phyloP scores from a whole-genome alignment of 1,140 invertebrate genomes.

The Philotrypesis tridentata region DNA sequence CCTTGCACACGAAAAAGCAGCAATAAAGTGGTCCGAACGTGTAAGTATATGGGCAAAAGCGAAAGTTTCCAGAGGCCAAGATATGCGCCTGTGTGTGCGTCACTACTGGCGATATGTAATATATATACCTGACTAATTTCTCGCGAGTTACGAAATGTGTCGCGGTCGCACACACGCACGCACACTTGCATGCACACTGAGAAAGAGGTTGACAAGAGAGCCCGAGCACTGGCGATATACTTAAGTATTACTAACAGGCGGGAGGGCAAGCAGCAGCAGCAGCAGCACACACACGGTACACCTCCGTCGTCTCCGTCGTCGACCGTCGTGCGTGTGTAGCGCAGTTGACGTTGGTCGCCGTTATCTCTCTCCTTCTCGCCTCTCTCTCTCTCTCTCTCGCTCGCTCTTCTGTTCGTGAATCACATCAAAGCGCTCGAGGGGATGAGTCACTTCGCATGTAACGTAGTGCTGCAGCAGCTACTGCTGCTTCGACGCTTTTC shows the following conservation, averaged over 20 bases:
- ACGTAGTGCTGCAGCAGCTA: neutral
- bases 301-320: neutral
- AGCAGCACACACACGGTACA: conserved; percentile 11
- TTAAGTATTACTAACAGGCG: no score
- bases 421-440: conserved; percentile 28
- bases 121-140: conserved; percentile 40
- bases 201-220: neutral
- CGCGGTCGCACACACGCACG: neutral
- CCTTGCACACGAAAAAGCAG: neutral
- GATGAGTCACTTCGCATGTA: conserved; percentile 24
- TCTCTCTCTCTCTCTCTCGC: neutral
- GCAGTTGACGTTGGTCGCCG: neutral
- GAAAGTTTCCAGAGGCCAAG: conserved; percentile 19
- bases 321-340: neutral
- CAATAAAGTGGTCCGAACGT: neutral
- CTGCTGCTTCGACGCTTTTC: neutral
- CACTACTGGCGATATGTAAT: neutral
- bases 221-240: no score
- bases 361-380: no score
- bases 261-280: no score
- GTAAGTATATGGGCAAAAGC: conserved; percentile 36
- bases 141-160: conserved; percentile 19
- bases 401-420: conserved; percentile 27
- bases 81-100: neutral
- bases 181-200: no score